Base-by-base conservation (phyloP, 2,888 invertebrate species). In the Celastrina argiolus region DNA sequence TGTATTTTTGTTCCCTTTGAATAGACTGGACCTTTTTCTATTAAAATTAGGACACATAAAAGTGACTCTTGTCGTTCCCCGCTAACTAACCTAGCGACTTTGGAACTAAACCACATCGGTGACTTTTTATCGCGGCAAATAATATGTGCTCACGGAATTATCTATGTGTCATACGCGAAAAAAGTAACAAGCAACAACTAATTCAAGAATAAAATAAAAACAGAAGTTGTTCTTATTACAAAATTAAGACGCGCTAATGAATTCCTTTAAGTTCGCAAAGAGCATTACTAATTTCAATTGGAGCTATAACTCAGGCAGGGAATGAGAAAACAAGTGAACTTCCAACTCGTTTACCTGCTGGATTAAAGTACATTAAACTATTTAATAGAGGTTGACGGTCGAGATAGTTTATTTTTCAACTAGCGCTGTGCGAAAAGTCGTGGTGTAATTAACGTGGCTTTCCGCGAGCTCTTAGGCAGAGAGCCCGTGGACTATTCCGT, bases 371-470 rank as follows among this genome's bases (percentile, higher is more conserved):
- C 74, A 78, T 77, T 76, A 76, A 76, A 76, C 73, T 75, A 74
- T 70, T 72, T 71, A 72, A 72, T 70, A 71, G 71, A 71, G 69
- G 69, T 69, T 64, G 66, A 68, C 73, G 72, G 69, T 75, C 73
- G 68, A 71, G 70, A 74, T 74, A 74, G 78, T 80, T 82, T 80
- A 79, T 83, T 84, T 83, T 82, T 76, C 74, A 80, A 78, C 79
- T 77, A 75, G 71, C 70, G 72, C 69, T 73, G 74, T 71, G 75
- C 79, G 77, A 79, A 81, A 82, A 80, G 78, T 81, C 76, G 78
- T 26, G 51, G 51, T 51, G 51, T 84, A 86, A 86, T 87, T 85
- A 85, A 83, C 81, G 80, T 80, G 80, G 80, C 80, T 81, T 82
- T 82, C 81, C 51, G 80, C 65, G 67, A 67, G 39, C 28, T 31